A percentile compares a stretch with the other conserved stretches of the same genome.
phyloP scores from a whole-genome alignment of 2,797 vertebrate genomes.

The Lutra lutra region DNA sequence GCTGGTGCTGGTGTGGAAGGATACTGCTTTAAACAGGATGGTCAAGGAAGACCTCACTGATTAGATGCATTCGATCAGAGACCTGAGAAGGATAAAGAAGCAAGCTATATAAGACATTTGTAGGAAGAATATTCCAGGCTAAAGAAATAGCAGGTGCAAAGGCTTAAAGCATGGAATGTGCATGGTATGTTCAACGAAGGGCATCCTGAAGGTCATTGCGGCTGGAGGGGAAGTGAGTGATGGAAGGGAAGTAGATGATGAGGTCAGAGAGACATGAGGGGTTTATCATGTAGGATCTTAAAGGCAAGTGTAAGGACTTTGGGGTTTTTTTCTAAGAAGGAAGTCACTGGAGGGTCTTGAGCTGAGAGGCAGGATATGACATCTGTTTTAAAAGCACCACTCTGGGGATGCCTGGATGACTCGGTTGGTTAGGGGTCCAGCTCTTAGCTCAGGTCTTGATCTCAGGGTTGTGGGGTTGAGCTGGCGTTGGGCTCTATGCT shows the following conservation, averaged over 20 bases:
- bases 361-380: background rate
- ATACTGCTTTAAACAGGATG: background rate
- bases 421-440: background rate
- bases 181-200: background rate
- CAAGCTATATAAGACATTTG: background rate
- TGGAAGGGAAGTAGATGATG: background rate
- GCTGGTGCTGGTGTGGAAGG: background rate
- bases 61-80: background rate
- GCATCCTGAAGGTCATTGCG: background rate
- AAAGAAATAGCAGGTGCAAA: background rate
- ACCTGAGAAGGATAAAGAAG: background rate
- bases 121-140: background rate
- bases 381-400: background rate
- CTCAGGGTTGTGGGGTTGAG: background rate
- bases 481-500: background rate
- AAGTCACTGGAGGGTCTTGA: background rate
- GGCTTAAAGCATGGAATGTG: background rate
- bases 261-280: background rate
- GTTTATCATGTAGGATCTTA: background rate
- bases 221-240: background rate
- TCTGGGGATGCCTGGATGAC: background rate
- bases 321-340: background rate
- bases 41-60: background rate
- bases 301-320: background rate
- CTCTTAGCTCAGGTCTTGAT: background rate